A percentile compares a stretch with the other conserved stretches of the same genome.
phyloP scores from a whole-genome alignment of 2,888 invertebrate species.

The Tethea ocularis region DNA sequence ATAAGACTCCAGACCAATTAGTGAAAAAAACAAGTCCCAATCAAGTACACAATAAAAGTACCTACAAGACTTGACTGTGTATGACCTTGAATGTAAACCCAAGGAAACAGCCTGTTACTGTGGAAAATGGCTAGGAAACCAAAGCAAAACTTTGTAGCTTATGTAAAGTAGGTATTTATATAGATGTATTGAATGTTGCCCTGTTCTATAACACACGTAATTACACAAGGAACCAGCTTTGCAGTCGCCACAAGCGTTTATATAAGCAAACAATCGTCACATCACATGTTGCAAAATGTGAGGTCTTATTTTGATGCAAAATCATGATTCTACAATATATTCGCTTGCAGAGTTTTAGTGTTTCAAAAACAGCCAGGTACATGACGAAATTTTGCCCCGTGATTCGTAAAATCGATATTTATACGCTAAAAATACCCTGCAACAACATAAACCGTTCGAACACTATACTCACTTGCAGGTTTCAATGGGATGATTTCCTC shows the following conservation, averaged over 20 bases:
- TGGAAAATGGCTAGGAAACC: constrained; percentile 9
- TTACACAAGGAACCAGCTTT: constrained; percentile 37
- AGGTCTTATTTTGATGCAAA: constrained; percentile 8
- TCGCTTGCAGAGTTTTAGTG: not conserved
- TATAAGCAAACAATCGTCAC: constrained; percentile 46
- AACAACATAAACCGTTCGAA: constrained; percentile 26
- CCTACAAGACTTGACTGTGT: constrained; percentile 18
- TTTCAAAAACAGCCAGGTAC: not conserved
- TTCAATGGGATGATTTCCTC: constrained; percentile 85
- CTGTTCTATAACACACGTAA: constrained; percentile 22
- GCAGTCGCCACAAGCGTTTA: constrained; percentile 37
- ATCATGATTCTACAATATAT: constrained; percentile 14
- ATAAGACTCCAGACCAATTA: constrained; percentile 5
- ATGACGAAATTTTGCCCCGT: not conserved
- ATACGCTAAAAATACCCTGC: constrained; percentile 33
- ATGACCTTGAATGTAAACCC: constrained; percentile 31
- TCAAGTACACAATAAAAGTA: constrained; percentile 20
- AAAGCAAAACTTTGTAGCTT: constrained; percentile 10
- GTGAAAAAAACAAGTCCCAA: constrained; percentile 16
- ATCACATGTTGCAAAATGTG: constrained; percentile 57
- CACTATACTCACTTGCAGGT: constrained; percentile 71
- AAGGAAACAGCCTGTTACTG: constrained; percentile 8
- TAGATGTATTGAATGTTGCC: constrained; percentile 10
- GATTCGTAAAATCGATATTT: constrained; percentile 56
- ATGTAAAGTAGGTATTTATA: constrained; percentile 14